phyloP scores from a whole-genome alignment of 2,797 vertebrate genomes.

The Ispidina picta region DNA sequence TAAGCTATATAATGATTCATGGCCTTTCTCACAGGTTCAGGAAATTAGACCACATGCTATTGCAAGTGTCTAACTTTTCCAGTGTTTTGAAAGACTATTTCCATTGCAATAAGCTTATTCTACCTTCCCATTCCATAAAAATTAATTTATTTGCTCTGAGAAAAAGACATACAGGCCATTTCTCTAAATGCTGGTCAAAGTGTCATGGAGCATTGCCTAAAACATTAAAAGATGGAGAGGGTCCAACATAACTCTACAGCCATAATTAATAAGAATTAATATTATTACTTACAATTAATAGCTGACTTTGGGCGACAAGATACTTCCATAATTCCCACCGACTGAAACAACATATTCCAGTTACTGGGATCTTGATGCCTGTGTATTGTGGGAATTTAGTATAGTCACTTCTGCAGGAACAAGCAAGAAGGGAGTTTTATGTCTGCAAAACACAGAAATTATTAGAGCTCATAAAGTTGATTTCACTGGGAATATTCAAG shows the following conservation, averaged over 20 bases:
- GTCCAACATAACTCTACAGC: not conserved
- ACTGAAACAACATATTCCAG: not conserved
- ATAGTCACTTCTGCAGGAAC: not conserved
- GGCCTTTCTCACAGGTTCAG: slow-evolving; percentile 44
- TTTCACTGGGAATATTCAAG: not conserved
- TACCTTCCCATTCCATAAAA: slow-evolving; percentile 43
- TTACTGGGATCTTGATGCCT: not conserved
- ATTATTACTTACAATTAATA: not conserved
- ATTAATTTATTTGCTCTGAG: slow-evolving; percentile 49
- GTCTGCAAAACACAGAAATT: not conserved
- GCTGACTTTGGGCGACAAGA: not conserved
- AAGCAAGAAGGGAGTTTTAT: not conserved
- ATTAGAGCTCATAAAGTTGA: not conserved
- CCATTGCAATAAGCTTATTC: slow-evolving; percentile 51
- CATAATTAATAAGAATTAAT: slow-evolving; percentile 16
- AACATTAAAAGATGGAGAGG: not conserved
- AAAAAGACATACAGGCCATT: slow-evolving; percentile 29
- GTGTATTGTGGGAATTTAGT: not conserved
- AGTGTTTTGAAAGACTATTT: slow-evolving; percentile 54
- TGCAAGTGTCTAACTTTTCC: slow-evolving; percentile 53
- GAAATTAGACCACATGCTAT: slow-evolving; percentile 67
- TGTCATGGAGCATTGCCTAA: slow-evolving; percentile 31
- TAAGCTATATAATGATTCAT: slow-evolving; percentile 34
- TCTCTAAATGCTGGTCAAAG: slow-evolving; percentile 29
- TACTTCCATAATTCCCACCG: not conserved